These are phyloP conservation scores for Drosophila kambysellisi DNA, from an alignment of 2,888 invertebrate species.

Conservation along the genomic window DNA sequence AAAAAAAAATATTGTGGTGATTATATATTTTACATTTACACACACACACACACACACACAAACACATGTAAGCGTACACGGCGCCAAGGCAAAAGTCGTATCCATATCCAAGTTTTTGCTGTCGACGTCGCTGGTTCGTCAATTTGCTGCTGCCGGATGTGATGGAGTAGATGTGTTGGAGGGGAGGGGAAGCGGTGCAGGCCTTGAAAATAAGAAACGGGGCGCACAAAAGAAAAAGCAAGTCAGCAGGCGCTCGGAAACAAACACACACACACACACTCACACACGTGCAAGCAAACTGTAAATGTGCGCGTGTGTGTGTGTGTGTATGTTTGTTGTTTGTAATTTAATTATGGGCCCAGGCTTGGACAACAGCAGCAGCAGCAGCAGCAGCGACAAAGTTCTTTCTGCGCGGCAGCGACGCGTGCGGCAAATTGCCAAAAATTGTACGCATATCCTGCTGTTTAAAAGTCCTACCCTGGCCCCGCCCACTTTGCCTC, in stretches of 20 bases:
- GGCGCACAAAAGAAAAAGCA: conserved; percentile 65
- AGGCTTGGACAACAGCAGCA: conserved; percentile 40
- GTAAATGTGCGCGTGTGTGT: conserved; percentile 12
- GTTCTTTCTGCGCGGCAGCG: conserved; percentile 24
- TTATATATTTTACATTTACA: conserved; percentile 68
- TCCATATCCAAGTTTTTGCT: conserved; percentile 59
- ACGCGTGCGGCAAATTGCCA: conserved; percentile 77
- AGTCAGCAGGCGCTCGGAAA: conserved; percentile 69
- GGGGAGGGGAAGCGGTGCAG: conserved; percentile 35
- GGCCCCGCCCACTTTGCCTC: conserved; percentile 1
- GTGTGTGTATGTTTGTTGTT: conserved; percentile 46
- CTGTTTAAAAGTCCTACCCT: conserved; percentile 72
- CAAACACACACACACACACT: conserved; percentile 56
- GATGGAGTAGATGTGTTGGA: conserved; percentile 2
- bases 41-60: conserved; percentile 18
- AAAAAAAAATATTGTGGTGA: conserved; percentile 69
- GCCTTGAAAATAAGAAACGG: conserved; percentile 59
- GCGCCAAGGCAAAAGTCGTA: conserved; percentile 46
- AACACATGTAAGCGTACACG: conserved; percentile 34
- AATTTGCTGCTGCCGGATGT: conserved; percentile 55
- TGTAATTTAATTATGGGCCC: conserved; percentile 79
- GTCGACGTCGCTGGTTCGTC: conserved; percentile 30
- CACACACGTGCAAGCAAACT: conserved; percentile 18
- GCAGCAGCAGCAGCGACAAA: conserved; percentile 34
- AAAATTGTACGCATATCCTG: conserved; percentile 81